A percentile compares a stretch with the other conserved stretches of the same genome.
Evolutionary conservation across 1,140 invertebrate genomes (phyloP).

Genomic region (Neodiprion virginianus): DNA sequence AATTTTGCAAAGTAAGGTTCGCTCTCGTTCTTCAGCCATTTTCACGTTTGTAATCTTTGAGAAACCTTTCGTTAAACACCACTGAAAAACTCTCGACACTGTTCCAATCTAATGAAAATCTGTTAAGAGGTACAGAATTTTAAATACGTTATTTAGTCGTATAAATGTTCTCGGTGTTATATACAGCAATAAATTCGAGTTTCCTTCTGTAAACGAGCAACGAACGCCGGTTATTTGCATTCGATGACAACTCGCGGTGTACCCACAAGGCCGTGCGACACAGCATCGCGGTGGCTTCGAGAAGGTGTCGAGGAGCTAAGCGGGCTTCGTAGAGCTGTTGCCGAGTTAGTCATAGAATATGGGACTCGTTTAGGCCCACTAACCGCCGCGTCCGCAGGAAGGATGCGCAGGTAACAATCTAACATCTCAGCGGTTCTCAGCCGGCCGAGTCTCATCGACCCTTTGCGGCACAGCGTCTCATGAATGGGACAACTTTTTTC

Average conservation of each 20-base stretch:
- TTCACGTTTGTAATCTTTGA: too few species aligned
- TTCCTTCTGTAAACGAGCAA: neutral
- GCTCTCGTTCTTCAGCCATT: too few species aligned
- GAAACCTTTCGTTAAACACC: too few species aligned
- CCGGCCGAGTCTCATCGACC: too few species aligned
- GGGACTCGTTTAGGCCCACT: conserved; percentile 30
- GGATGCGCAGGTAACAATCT: conserved; percentile 33
- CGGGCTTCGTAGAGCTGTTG: conserved; percentile 5
- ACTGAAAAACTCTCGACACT: too few species aligned
- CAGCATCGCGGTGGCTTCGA: neutral
- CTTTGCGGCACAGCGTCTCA: too few species aligned
- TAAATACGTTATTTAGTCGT: too few species aligned
- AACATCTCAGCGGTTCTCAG: conserved; percentile 33
- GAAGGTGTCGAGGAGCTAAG: neutral
- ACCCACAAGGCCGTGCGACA: neutral
- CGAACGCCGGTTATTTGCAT: neutral
- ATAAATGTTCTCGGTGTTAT: too few species aligned
- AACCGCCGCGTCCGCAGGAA: conserved; percentile 40
- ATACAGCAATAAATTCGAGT: neutral
- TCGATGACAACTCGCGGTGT: neutral
- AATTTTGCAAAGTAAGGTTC: too few species aligned
- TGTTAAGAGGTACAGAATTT: too few species aligned
- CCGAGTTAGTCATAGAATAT: conserved; percentile 27
- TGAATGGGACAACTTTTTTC: too few species aligned
- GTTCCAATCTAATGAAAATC: too few species aligned